phyloP scores from a whole-genome alignment of 2,797 vertebrate species.

The Carduelis carduelis region DNA sequence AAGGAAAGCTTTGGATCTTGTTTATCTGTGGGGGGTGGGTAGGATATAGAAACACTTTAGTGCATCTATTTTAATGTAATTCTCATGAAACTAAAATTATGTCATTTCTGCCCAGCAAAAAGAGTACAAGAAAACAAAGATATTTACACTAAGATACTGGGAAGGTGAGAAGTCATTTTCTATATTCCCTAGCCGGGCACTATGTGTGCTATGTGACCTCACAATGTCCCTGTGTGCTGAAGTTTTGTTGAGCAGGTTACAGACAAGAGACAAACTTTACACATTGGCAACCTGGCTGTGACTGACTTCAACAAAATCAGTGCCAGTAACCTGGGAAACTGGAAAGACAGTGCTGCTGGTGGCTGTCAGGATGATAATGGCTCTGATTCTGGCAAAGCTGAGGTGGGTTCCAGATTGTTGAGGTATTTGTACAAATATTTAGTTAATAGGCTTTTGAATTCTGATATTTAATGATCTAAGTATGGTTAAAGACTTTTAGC shows the following conservation, averaged over 20 bases:
- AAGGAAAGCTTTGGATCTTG: neutral
- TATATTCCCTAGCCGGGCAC: neutral
- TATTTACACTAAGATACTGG: neutral
- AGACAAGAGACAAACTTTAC: neutral
- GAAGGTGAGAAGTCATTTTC: neutral
- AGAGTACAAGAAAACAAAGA: neutral
- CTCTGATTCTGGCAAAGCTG: neutral
- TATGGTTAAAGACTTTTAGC: neutral
- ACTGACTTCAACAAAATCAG: neutral
- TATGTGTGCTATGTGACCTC: neutral
- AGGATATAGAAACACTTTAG: neutral
- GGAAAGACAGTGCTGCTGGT: neutral
- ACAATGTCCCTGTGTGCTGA: neutral
- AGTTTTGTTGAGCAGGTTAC: neutral
- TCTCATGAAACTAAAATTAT: neutral
- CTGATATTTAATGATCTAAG: neutral
- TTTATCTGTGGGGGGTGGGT: neutral
- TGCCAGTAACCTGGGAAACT: neutral
- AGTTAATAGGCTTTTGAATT: neutral
- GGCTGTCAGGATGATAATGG: neutral
- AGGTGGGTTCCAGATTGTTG: neutral
- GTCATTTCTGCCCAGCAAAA: neutral
- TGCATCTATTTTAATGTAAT: neutral
- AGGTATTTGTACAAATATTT: neutral
- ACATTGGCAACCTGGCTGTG: fast-evolving